These are phyloP conservation scores for Phyto melanocephala DNA, from an alignment of 2,888 invertebrate species.

Conservation along the genomic window DNA sequence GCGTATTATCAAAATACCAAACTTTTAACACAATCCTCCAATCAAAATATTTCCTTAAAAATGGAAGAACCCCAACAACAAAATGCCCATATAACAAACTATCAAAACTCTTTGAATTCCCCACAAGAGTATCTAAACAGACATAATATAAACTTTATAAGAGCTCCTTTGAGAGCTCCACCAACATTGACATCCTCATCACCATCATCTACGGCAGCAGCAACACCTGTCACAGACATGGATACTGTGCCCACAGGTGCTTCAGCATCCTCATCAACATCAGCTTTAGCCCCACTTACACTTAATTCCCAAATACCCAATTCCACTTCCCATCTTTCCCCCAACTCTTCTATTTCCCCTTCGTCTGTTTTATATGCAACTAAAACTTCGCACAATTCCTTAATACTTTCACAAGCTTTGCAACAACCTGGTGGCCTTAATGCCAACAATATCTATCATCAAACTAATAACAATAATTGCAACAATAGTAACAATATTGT, in stretches of 20 bases:
- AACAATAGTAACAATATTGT: slow-evolving; percentile 56
- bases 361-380: slow-evolving; percentile 33
- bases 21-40: slow-evolving; percentile 65
- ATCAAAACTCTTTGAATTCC: slow-evolving; percentile 28
- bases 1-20: slow-evolving; percentile 77
- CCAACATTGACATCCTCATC: background rate
- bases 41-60: slow-evolving; percentile 33
- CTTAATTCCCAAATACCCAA: background rate
- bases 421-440: slow-evolving; percentile 41
- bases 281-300: background rate
- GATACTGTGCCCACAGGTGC: slow-evolving; percentile 76
- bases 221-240: slow-evolving; percentile 74
- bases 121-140: slow-evolving; percentile 41
- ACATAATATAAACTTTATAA: slow-evolving; percentile 26
- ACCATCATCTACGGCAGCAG: slow-evolving; percentile 1
- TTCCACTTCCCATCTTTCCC: background rate
- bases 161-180: background rate
- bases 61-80: slow-evolving; percentile 52
- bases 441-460: slow-evolving; percentile 38
- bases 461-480: slow-evolving; percentile 21
- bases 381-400: slow-evolving; percentile 40
- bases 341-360: background rate
- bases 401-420: slow-evolving; percentile 52
- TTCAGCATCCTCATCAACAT: slow-evolving; percentile 6
- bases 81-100: slow-evolving; percentile 27